phyloP scores from a whole-genome alignment of 1,140 invertebrate genomes.

The Acromyrmex charruanus region DNA sequence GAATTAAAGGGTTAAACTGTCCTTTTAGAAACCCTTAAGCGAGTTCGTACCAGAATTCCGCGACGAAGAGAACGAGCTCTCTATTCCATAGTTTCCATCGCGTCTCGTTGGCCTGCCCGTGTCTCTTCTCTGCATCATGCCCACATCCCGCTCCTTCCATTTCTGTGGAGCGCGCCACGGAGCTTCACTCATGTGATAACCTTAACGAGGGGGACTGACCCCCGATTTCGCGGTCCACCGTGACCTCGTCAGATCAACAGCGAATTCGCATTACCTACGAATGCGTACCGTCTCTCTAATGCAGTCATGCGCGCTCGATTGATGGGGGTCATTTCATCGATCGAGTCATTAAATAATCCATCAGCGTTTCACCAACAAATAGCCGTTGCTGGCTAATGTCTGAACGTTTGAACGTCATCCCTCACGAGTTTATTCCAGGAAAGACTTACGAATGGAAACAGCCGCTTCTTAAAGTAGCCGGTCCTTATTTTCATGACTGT shows the following conservation, averaged over 20 bases:
- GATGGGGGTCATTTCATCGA: conserved; percentile 19
- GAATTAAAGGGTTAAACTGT: conserved; percentile 11
- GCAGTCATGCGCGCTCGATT: conserved; percentile 31
- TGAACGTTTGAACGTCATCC: conserved; percentile 30
- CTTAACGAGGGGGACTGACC: not conserved
- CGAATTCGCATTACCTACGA: conserved; percentile 2
- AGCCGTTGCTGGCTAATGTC: not conserved
- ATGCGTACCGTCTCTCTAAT: conserved; percentile 7
- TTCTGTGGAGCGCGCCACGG: conserved; percentile 58
- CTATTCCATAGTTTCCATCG: conserved; percentile 77
- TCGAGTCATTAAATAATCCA: conserved; percentile 63
- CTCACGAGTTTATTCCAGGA: conserved; percentile 18
- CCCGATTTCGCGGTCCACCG: conserved; percentile 5
- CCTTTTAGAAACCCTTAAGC: conserved; percentile 4
- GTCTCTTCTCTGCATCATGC: conserved; percentile 82
- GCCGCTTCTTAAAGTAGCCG: not conserved
- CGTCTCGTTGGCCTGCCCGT: conserved; percentile 75
- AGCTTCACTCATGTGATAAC: not conserved
- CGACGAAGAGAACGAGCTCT: conserved; percentile 79
- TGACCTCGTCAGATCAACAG: conserved; percentile 4
- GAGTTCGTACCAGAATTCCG: conserved; percentile 49
- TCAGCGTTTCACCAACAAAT: conserved; percentile 55
- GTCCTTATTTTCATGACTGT: conserved; percentile 21
- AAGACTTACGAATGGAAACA: not conserved
- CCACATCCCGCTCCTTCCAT: conserved; percentile 73